Percentiles rank a stretch among this genome's conserved stretches.
phyloP scores from a whole-genome alignment of 2,113 vertebrate genomes.

The Ammodytes marinus region DNA sequence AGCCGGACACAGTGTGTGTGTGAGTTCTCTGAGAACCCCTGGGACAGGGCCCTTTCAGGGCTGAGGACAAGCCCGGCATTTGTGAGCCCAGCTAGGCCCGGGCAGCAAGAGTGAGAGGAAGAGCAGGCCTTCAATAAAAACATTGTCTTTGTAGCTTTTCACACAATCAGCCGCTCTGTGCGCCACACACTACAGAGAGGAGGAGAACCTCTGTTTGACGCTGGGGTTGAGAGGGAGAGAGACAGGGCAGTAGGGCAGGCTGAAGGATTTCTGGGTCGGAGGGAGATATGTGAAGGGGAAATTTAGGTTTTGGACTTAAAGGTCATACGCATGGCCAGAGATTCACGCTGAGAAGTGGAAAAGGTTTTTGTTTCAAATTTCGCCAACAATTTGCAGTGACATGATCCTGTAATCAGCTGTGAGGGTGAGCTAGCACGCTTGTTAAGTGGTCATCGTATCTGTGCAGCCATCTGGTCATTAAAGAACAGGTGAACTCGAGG shows the following conservation, averaged over 20 bases:
- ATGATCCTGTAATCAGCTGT: conserved; percentile 47
- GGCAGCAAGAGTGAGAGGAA: conserved; percentile 84
- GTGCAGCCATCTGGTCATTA: conserved; percentile 63
- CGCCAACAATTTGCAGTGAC: conserved; percentile 9
- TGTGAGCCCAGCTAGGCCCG: conserved; percentile 77
- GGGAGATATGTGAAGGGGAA: conserved; percentile 20
- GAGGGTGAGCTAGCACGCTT: conserved; percentile 44
- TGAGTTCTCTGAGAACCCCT: conserved; percentile 69
- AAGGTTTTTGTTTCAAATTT: background rate
- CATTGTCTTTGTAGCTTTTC: conserved; percentile 84
- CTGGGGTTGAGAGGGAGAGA: conserved; percentile 56
- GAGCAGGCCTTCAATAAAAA: conserved; percentile 88
- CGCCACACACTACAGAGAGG: conserved; percentile 51
- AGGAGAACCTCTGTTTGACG: conserved; percentile 63
- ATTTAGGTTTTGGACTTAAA: conserved; percentile 28
- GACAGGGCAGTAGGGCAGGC: conserved; percentile 64
- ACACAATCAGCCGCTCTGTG: conserved; percentile 82
- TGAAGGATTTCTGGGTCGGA: background rate
- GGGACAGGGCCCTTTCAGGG: conserved; percentile 83
- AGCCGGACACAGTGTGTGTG: conserved; percentile 76
- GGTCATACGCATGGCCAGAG: background rate
- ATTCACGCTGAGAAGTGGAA: background rate
- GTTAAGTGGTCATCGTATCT: conserved; percentile 57
- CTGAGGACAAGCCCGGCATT: conserved; percentile 84
- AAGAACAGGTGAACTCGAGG: conserved; percentile 60